A percentile compares a stretch with the other conserved stretches of the same genome.
These are phyloP conservation scores for Ammodytes dubius DNA, from an alignment of 2,113 vertebrate genomes.

Conservation along the genomic window DNA sequence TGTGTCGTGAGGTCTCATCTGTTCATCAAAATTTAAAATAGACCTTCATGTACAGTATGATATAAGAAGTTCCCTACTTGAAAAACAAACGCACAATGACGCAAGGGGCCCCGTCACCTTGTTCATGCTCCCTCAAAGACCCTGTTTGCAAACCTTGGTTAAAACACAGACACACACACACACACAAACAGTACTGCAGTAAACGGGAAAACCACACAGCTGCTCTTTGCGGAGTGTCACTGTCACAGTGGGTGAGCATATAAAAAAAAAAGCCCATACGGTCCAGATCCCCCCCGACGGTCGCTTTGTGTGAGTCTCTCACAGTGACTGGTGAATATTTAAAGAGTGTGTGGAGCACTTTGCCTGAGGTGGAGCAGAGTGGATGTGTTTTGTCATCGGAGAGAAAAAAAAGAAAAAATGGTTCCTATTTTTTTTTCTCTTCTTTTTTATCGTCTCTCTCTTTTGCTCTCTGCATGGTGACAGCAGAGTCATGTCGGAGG, in stretches of 20 bases:
- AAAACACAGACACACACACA: conserved; percentile 2
- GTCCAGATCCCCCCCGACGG: conserved; percentile 51
- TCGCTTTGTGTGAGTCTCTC: conserved; percentile 17
- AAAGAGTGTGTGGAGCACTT: conserved; percentile 69
- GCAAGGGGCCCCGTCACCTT: background rate
- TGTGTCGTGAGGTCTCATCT: background rate
- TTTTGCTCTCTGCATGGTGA: conserved; percentile 47
- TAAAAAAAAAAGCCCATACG: conserved; percentile 66
- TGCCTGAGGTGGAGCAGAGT: conserved; percentile 60
- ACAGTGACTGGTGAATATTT: conserved; percentile 73
- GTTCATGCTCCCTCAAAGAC: conserved; percentile 3
- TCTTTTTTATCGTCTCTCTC: background rate
- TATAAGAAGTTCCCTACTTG: background rate
- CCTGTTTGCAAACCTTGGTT: conserved; percentile 15
- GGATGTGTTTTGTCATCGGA: conserved; percentile 66
- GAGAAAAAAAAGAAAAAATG: conserved; percentile 27
- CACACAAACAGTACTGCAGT: conserved; percentile 17
- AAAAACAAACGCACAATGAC: conserved; percentile 2
- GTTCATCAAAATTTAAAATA: conserved; percentile 8
- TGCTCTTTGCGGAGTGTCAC: conserved; percentile 52
- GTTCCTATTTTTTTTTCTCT: conserved; percentile 2
- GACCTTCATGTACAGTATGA: too few relatives aligned
- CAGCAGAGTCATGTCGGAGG: conserved; percentile 35
- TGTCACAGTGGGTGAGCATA: conserved; percentile 63
- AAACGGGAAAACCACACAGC: conserved; percentile 52